Evolutionary conservation across 2,113 vertebrate genomes (phyloP).

Genomic region (Opisthocomus hoazin): DNA sequence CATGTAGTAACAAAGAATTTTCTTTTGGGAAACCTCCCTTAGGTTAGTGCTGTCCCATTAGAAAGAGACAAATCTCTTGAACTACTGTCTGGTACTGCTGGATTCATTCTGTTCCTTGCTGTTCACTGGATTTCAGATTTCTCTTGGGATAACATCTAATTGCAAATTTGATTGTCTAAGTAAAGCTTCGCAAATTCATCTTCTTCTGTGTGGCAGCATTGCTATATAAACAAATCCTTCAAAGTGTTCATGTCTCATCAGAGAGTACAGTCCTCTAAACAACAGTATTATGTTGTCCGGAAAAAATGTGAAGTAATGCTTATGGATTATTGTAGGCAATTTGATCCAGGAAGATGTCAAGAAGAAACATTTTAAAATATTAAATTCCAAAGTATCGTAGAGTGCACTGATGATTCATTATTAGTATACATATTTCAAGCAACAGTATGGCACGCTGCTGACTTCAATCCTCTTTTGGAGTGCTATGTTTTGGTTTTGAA

Average conservation of each 20-base stretch:
- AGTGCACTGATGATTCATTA: background rate
- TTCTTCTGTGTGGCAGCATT: background rate
- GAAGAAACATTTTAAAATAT: background rate
- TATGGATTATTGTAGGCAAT: background rate
- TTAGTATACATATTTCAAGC: background rate
- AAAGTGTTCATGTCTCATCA: background rate
- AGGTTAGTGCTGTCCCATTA: background rate
- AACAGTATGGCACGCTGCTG: background rate
- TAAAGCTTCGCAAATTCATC: background rate
- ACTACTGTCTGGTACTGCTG: background rate
- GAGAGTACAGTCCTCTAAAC: background rate
- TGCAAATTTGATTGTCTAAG: background rate
- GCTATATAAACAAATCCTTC: background rate
- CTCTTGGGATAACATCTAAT: background rate
- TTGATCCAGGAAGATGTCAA: background rate
- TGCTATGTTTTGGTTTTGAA: background rate
- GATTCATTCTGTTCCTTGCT: background rate
- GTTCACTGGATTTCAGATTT: background rate
- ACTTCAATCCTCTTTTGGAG: background rate
- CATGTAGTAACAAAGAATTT: background rate
- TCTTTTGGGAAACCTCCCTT: background rate
- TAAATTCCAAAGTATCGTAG: background rate
- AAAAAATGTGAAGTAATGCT: background rate
- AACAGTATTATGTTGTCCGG: background rate
- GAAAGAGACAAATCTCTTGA: background rate